These are phyloP conservation scores for Rhyacophila evoluta DNA, from an alignment of 2,888 invertebrate genomes.

Conservation along the genomic window DNA sequence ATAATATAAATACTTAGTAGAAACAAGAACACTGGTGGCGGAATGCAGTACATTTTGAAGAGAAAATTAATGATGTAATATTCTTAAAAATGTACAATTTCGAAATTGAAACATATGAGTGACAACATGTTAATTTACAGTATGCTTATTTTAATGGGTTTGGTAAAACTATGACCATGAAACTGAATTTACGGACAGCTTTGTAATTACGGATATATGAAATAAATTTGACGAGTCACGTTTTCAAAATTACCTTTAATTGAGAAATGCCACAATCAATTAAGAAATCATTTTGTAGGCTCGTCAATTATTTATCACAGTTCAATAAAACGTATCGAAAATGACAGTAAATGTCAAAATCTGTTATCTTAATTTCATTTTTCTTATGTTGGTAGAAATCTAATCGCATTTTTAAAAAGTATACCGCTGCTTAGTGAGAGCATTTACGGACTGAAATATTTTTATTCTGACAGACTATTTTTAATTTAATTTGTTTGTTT, in stretches of 20 bases:
- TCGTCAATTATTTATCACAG: slow-evolving; percentile 5
- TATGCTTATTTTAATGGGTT: neutral
- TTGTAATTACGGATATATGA: neutral
- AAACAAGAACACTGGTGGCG: neutral
- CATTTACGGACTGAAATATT: too few relatives aligned
- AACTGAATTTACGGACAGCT: neutral
- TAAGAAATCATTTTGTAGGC: neutral
- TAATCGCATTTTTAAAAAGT: too few relatives aligned
- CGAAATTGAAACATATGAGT: neutral
- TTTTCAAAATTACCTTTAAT: neutral
- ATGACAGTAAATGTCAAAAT: neutral
- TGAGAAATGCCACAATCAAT: neutral
- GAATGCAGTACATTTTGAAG: neutral
- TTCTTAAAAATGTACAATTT: neutral
- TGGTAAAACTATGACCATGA: neutral
- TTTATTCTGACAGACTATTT: too few relatives aligned
- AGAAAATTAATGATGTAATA: neutral
- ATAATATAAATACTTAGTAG: neutral
- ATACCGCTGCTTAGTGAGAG: neutral
- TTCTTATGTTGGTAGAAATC: neutral
- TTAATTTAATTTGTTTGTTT: too few relatives aligned
- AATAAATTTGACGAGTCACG: neutral
- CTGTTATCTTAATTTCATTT: neutral
- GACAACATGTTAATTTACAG: neutral
- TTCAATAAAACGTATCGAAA: neutral